Conservation (phyloP, 2,888 invertebrate species). For the Pyralis farinalis region DNA sequence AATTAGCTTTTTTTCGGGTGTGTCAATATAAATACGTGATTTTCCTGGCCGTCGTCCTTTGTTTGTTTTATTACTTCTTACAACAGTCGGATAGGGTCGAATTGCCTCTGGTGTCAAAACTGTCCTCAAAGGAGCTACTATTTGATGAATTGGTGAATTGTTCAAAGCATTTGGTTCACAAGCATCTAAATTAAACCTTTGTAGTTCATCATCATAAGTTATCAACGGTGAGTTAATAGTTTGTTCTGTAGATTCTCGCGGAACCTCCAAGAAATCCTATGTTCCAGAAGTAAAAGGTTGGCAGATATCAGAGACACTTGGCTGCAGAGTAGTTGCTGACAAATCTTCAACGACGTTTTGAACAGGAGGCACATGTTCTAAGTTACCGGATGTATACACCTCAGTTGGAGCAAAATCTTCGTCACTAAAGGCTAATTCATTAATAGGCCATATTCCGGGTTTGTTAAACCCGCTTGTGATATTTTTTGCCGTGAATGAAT, state of each 20-base stretch:
- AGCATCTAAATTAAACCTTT: too few species aligned
- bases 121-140: too few species aligned
- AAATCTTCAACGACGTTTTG: too few species aligned
- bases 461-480: slow-evolving; percentile 37
- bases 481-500: slow-evolving; percentile 34
- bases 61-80: not conserved
- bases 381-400: not conserved
- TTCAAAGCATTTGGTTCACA: too few species aligned
- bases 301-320: too few species aligned
- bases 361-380: not conserved
- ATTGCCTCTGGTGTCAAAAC: slow-evolving; percentile 6
- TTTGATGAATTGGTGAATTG: too few species aligned
- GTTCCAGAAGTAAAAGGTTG: too few species aligned
- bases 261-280: too few species aligned
- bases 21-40: slow-evolving; percentile 20
- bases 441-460: slow-evolving; percentile 23
- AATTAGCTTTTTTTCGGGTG: slow-evolving; percentile 20
- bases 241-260: too few species aligned
- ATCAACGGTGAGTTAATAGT: too few species aligned
- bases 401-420: slow-evolving; percentile 20
- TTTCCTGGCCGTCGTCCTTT: slow-evolving; percentile 5
- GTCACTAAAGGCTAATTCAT: slow-evolving; percentile 18
- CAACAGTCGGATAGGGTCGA: slow-evolving; percentile 3
- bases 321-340: too few species aligned
- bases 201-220: too few species aligned